phyloP scores from a whole-genome alignment of 2,113 vertebrate genomes.

The Clarias magur region DNA sequence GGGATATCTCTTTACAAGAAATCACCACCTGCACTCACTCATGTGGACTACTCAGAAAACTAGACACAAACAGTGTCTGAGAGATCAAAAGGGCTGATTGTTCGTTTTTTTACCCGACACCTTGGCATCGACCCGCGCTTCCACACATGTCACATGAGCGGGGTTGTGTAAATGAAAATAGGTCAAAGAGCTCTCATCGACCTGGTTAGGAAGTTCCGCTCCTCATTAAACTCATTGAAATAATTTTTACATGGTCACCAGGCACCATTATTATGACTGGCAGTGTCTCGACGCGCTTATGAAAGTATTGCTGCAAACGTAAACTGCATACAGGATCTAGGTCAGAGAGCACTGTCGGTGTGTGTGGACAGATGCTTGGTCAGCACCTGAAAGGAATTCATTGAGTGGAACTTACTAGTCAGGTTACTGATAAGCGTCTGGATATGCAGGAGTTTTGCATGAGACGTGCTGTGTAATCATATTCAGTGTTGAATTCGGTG shows the following conservation, averaged over 20 bases:
- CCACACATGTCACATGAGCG: constrained; percentile 46
- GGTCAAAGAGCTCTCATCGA: constrained; percentile 49
- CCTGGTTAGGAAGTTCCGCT: constrained; percentile 43
- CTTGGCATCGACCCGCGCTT: constrained; percentile 23
- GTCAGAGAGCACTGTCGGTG: background rate
- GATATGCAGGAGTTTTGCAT: background rate
- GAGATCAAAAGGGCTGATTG: constrained; percentile 56
- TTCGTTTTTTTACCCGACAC: constrained; percentile 45
- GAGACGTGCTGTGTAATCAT: background rate
- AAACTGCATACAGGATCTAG: background rate
- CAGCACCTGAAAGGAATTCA: background rate
- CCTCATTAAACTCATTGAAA: background rate
- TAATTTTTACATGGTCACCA: background rate
- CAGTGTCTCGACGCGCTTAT: background rate
- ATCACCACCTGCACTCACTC: constrained; percentile 32
- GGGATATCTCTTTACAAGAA: constrained; percentile 15
- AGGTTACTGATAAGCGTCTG: background rate
- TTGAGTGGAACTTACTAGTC: background rate
- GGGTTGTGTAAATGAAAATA: constrained; percentile 66
- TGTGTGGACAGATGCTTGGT: background rate
- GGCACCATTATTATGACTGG: background rate
- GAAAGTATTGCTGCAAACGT: background rate
- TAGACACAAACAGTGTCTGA: constrained; percentile 52
- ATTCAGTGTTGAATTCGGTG: background rate
- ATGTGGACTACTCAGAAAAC: constrained; percentile 58